Evolutionary conservation across 1,140 invertebrate species (phyloP), one percentile per base, ranked within the genome.

Genomic region (Ceratosolen solmsi): DNA sequence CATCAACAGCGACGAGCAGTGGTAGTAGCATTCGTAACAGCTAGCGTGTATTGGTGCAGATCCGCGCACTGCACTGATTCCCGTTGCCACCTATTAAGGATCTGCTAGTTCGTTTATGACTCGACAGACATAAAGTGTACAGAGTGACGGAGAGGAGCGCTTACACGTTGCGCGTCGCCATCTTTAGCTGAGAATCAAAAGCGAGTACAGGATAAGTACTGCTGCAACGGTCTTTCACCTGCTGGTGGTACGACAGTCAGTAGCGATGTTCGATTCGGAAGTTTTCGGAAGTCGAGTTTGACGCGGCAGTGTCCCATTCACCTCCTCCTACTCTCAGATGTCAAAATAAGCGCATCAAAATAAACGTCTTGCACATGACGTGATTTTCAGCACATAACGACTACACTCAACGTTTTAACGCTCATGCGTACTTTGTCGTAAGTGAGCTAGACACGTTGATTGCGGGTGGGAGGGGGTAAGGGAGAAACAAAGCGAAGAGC

Each of bases 121-220:
- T 36, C 54, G 51, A 22, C 20, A 15, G 51, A 15, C 3, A 54
- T n/a, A 30, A 15, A 2, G 54, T 41, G 73, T 22, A 51, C 51
- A 51, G 27, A 30, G 27, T n/a, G 71, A 33, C 46, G 20, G 9
- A 11, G 49, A 76, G 11, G 22, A 71, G 71, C 83, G 81, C 27
- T 15, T 25, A 74, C 30, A 56, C 54, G 75, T 68, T 54, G 74
- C 82, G 86, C 85, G 87, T 87, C 87, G 89, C 89, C 89, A 90
- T 90, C 89, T 90, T 90, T 88, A 87, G 41, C 63, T 87, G 83
- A 78, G 88, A 84, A 87, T 82, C 65, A 82, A 82, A 83, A 78
- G 74, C 75, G 70, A 68, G 75, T 56, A 71, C 33, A 56, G 25
- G 79, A 51, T 71, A 36, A 79, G 63, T 73, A 74, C 84, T 82